Evolutionary conservation across 2,888 invertebrate species (phyloP).

Genomic region (Abscondita cerata): DNA sequence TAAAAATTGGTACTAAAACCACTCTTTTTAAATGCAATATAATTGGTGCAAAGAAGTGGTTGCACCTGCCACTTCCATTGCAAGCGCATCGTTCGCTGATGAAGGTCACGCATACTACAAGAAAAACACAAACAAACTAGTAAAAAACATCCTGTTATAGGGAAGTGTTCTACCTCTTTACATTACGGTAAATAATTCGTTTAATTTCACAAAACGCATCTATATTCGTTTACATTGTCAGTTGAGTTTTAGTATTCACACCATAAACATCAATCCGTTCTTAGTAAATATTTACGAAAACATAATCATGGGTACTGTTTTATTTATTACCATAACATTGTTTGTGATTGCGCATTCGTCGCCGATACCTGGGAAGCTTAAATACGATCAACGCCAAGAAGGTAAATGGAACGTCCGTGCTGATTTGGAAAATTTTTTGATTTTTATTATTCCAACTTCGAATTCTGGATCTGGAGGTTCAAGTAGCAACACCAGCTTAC

Average conservation of each 20-base stretch:
- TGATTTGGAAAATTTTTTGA: conserved; percentile 76
- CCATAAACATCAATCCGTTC: conserved; percentile 21
- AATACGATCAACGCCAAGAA: conserved; percentile 77
- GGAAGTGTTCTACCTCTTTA: conserved; percentile 34
- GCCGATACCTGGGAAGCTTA: conserved; percentile 21
- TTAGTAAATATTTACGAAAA: neutral
- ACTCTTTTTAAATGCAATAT: too few species aligned
- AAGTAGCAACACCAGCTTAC: conserved; percentile 31
- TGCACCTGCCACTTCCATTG: too few species aligned
- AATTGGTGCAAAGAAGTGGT: too few species aligned
- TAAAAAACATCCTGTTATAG: conserved; percentile 32
- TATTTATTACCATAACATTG: neutral
- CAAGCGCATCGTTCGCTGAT: too few species aligned
- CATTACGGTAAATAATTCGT: conserved; percentile 29
- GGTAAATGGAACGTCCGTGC: conserved; percentile 76
- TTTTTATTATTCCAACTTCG: conserved; percentile 66
- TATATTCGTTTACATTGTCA: conserved; percentile 19
- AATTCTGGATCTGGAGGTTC: neutral
- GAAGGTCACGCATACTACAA: neutral
- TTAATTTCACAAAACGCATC: conserved; percentile 21
- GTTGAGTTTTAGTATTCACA: conserved; percentile 25
- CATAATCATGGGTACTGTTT: conserved; percentile 21
- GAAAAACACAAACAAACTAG: conserved; percentile 17
- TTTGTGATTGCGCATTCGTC: conserved; percentile 14
- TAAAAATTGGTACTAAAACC: too few species aligned